Conservation (phyloP, 2,888 invertebrate species). For the Crepidodera aurea region DNA sequence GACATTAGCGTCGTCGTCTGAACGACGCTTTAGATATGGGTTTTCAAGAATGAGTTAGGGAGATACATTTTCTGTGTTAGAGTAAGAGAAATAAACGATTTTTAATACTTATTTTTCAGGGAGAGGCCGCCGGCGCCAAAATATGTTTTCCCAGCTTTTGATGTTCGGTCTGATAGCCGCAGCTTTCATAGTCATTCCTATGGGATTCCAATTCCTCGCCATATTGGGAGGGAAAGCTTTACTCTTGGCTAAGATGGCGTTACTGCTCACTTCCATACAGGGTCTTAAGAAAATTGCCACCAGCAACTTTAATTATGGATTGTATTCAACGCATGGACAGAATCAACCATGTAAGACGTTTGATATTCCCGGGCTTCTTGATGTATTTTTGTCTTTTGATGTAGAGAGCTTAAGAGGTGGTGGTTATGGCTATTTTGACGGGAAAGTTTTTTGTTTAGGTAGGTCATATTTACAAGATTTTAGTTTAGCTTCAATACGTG, state of each 20-base stretch:
- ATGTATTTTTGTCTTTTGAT: slow-evolving; percentile 35
- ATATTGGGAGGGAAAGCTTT: slow-evolving; percentile 84
- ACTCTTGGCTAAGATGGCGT: slow-evolving; percentile 81
- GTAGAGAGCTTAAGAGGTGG: slow-evolving; percentile 34
- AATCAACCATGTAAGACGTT: slow-evolving; percentile 48
- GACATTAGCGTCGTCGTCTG: too few relatives aligned
- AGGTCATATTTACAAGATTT: too few relatives aligned
- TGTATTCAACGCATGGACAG: slow-evolving; percentile 67
- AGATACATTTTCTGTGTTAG: too few relatives aligned
- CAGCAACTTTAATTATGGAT: slow-evolving; percentile 78
- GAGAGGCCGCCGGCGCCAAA: slow-evolving; percentile 69
- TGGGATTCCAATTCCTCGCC: slow-evolving; percentile 86
- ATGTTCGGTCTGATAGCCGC: slow-evolving; percentile 81
- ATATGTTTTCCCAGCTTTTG: slow-evolving; percentile 78
- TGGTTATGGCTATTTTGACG: slow-evolving; percentile 2
- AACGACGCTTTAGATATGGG: too few relatives aligned
- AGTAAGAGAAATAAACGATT: too few relatives aligned
- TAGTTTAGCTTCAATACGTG: too few relatives aligned
- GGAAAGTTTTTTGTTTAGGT: slow-evolving; percentile 8
- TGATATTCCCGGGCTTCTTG: slow-evolving; percentile 15
- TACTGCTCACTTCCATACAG: slow-evolving; percentile 80
- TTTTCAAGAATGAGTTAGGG: too few relatives aligned
- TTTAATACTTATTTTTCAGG: too few relatives aligned
- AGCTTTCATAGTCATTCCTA: slow-evolving; percentile 78
- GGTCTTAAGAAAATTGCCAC: slow-evolving; percentile 81